Conservation (phyloP, 2,888 invertebrate species). For the Xestia xanthographa region DNA sequence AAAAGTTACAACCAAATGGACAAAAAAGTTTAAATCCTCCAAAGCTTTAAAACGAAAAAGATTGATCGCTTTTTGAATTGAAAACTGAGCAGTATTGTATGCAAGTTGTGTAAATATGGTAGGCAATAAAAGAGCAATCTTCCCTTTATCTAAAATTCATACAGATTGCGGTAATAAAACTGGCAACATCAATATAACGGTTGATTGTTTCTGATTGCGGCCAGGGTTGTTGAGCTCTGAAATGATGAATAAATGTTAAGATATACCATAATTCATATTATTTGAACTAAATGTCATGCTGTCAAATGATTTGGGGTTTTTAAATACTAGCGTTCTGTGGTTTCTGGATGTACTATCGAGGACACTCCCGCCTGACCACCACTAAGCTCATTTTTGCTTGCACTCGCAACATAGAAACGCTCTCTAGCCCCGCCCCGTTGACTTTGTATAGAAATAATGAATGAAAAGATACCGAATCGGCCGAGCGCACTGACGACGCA, state of each 20-base stretch:
- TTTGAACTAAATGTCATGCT: not conserved
- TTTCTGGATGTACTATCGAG: not conserved
- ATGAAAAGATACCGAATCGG: no score
- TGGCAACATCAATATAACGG: slow-evolving; percentile 73
- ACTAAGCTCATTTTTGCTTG: no score
- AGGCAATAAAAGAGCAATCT: slow-evolving; percentile 71
- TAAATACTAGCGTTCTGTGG: no score
- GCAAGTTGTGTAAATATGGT: slow-evolving; percentile 52
- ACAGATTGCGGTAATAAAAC: slow-evolving; percentile 80
- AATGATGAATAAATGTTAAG: slow-evolving; percentile 40
- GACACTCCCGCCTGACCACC: no score
- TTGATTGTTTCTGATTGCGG: slow-evolving; percentile 77
- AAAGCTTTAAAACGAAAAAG: slow-evolving; percentile 24
- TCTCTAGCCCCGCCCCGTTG: no score
- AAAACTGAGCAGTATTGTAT: slow-evolving; percentile 39
- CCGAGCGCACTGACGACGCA: no score
- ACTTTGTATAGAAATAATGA: no score
- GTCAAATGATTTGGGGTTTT: not conserved
- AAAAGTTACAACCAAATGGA: slow-evolving; percentile 20
- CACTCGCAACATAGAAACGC: no score
- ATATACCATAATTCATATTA: not conserved
- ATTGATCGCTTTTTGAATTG: slow-evolving; percentile 46
- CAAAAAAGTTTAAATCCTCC: slow-evolving; percentile 25
- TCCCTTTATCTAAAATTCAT: slow-evolving; percentile 80
- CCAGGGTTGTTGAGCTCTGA: slow-evolving; percentile 57